Evolutionary conservation across 2,888 invertebrate genomes (phyloP).

Genomic region (Torymus texanus): DNA sequence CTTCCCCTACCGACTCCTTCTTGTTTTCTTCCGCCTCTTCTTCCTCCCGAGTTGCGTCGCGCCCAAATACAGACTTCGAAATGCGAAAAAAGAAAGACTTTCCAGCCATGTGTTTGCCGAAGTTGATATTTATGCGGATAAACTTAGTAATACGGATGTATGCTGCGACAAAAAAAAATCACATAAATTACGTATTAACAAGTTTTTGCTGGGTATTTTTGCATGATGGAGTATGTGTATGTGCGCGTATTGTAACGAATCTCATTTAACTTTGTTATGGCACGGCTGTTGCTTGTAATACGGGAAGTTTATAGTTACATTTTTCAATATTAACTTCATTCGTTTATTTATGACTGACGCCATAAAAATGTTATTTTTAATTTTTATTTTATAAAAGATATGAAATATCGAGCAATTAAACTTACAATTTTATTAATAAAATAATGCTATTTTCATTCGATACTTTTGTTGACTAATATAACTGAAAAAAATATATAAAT

Average conservation of each 20-base stretch:
- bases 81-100: not conserved
- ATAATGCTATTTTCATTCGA: no score
- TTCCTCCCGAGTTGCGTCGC: not conserved
- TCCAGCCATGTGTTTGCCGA: constrained; percentile 1
- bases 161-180: not conserved
- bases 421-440: no score
- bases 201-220: not conserved
- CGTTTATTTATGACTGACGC: no score
- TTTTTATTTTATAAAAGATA: no score
- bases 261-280: no score
- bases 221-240: not conserved
- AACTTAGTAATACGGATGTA: constrained; percentile 1
- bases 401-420: no score
- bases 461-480: no score
- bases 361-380: no score
- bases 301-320: no score
- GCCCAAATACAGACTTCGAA: constrained; percentile 2
- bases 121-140: constrained; percentile 51
- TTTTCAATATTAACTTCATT: no score
- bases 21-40: constrained; percentile 10
- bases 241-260: not conserved
- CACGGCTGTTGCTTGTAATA: no score
- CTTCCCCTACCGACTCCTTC: not conserved
- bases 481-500: no score
- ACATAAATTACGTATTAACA: constrained; percentile 4